phyloP scores from a whole-genome alignment of 1,140 invertebrate species.

The Drosophila murphyi region DNA sequence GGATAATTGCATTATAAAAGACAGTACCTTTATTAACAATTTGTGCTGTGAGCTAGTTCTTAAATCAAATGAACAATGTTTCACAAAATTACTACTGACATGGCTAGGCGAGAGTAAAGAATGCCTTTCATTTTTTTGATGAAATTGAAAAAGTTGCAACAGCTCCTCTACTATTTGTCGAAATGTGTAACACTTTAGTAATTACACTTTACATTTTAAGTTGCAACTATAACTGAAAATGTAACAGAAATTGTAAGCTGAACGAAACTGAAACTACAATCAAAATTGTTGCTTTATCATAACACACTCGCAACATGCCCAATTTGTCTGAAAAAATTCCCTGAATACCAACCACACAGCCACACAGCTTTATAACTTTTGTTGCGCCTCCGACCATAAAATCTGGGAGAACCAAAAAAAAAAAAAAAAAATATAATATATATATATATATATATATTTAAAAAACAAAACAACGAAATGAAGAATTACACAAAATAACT shows the following conservation, averaged over 20 bases:
- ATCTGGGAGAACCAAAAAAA: conserved; percentile 18
- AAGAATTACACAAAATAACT: conserved; percentile 53
- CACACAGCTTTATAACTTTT: conserved; percentile 30
- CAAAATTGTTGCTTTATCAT: conserved; percentile 26
- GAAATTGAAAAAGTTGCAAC: conserved; percentile 36
- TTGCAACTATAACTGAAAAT: conserved; percentile 29
- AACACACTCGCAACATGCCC: conserved; percentile 6
- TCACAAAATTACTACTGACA: conserved; percentile 22
- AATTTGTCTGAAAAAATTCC: conserved; percentile 1
- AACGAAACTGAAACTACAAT: conserved; percentile 12
- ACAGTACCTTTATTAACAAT: background rate
- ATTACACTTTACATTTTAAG: conserved; percentile 46
- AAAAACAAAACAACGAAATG: background rate
- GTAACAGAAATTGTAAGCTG: conserved; percentile 17
- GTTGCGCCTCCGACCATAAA: conserved; percentile 54
- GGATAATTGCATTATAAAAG: too few species aligned
- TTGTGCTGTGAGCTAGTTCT: too few species aligned
- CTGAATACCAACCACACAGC: background rate
- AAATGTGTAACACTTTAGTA: conserved; percentile 29
- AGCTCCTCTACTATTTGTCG: background rate
- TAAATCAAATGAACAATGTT: background rate
- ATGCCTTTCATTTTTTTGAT: conserved; percentile 22
- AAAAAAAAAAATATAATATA: conserved; percentile 33
- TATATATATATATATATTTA: too few species aligned
- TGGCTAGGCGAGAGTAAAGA: background rate